Conservation (phyloP, 2,888 invertebrate species). For the Drosophila borealis region DNA sequence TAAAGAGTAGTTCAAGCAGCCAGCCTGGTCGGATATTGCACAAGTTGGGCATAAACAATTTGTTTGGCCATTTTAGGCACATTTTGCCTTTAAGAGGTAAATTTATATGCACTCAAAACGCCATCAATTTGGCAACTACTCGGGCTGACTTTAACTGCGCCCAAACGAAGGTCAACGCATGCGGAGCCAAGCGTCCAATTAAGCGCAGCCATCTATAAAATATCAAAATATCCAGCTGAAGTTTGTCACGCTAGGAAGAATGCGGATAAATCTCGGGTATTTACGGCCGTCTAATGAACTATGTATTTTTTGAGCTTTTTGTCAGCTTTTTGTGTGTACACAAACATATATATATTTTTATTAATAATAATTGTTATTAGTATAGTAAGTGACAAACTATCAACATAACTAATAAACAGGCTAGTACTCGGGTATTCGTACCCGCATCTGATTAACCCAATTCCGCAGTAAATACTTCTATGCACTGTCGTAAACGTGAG, state of each 20-base stretch:
- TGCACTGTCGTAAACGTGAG: too few relatives aligned
- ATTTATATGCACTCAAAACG: constrained; percentile 38
- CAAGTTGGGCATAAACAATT: constrained; percentile 28
- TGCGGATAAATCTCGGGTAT: constrained; percentile 2
- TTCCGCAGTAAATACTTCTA: too few relatives aligned
- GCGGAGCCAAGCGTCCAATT: constrained; percentile 50
- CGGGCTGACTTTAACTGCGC: constrained; percentile 23
- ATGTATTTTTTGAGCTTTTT: too few relatives aligned
- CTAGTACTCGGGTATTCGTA: too few relatives aligned
- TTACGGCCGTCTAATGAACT: not conserved
- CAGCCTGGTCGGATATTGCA: constrained; percentile 21
- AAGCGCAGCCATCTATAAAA: constrained; percentile 61
- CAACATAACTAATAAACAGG: too few relatives aligned
- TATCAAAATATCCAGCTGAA: constrained; percentile 45
- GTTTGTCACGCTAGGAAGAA: constrained; percentile 20
- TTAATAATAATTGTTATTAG: too few relatives aligned
- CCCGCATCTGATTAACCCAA: too few relatives aligned
- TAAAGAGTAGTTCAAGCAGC: constrained; percentile 8
- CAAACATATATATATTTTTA: too few relatives aligned
- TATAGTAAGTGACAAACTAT: too few relatives aligned
- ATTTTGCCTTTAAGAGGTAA: constrained; percentile 25
- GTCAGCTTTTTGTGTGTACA: too few relatives aligned
- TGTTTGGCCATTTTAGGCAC: constrained; percentile 8
- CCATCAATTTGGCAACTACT: constrained; percentile 24
- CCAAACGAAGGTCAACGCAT: constrained; percentile 43